Conservation (phyloP, 2,888 invertebrate species). For the Mechanitis mazaeus region DNA sequence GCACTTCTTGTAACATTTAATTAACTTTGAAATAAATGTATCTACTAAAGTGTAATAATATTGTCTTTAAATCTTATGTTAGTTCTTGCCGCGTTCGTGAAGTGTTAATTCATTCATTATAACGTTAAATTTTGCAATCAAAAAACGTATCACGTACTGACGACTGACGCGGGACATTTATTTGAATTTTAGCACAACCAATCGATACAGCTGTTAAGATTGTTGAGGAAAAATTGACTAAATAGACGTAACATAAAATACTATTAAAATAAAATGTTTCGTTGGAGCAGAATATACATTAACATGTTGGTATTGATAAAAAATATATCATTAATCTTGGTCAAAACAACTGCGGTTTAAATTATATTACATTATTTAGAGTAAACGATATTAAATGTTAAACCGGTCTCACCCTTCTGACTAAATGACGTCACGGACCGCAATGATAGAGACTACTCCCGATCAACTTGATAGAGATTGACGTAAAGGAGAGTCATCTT, state of each 20-base stretch:
- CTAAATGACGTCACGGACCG: background rate
- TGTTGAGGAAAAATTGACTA: too few species aligned
- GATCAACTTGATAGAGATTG: background rate
- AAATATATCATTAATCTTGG: too few species aligned
- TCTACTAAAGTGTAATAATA: too few species aligned
- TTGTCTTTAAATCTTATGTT: constrained; percentile 4
- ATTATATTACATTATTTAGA: too few species aligned
- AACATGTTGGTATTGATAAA: too few species aligned
- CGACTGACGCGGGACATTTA: constrained; percentile 19
- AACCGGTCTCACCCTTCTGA: background rate
- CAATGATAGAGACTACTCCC: background rate
- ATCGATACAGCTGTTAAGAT: constrained; percentile 6
- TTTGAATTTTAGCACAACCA: constrained; percentile 19
- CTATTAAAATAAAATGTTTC: too few species aligned
- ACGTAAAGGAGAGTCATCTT: background rate
- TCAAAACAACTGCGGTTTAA: too few species aligned
- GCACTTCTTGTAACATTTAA: too few species aligned
- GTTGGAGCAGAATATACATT: too few species aligned
- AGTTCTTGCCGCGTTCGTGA: constrained; percentile 36
- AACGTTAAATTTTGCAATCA: constrained; percentile 12
- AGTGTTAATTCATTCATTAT: constrained; percentile 50
- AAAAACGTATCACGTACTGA: constrained; percentile 20
- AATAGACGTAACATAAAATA: too few species aligned
- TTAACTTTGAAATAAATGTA: too few species aligned
- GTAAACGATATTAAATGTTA: too few species aligned